These are phyloP conservation scores for Acromyrmex charruanus DNA, from an alignment of 1,140 invertebrate genomes.

Conservation along the genomic window DNA sequence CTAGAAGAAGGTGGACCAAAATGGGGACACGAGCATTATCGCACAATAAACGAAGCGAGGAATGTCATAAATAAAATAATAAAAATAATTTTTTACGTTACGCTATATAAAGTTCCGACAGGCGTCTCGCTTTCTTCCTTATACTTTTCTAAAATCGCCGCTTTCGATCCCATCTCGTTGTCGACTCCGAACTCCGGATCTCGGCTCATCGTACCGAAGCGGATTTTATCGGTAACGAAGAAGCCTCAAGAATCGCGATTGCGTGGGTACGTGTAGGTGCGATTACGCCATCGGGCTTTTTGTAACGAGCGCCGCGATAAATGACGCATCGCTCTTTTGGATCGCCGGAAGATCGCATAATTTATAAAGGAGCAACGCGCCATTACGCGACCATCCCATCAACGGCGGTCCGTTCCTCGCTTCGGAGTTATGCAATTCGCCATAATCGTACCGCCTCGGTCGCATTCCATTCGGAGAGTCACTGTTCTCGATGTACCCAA, in stretches of 20 bases:
- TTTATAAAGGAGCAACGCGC: conserved; percentile 44
- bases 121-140: conserved; percentile 26
- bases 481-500: conserved; percentile 23
- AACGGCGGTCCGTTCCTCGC: background rate
- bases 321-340: conserved; percentile 28
- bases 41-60: conserved; percentile 66
- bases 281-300: conserved; percentile 43
- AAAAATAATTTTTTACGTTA: conserved; percentile 55
- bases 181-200: background rate
- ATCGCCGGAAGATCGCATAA: conserved; percentile 45
- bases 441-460: conserved; percentile 49
- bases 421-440: conserved; percentile 52
- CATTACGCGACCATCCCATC: conserved; percentile 35
- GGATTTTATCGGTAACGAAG: background rate
- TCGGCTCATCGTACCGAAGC: background rate
- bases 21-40: conserved; percentile 72
- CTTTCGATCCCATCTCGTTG: background rate
- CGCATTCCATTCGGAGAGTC: conserved; percentile 48
- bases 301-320: conserved; percentile 40
- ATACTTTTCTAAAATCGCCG: background rate
- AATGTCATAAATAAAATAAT: conserved; percentile 69
- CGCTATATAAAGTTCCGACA: background rate
- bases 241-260: background rate
- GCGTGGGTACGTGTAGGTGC: background rate
- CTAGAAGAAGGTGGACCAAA: conserved; percentile 72